These are phyloP conservation scores for Dynastes hyllus DNA, from an alignment of 2,888 invertebrate genomes.

Conservation along the genomic window DNA sequence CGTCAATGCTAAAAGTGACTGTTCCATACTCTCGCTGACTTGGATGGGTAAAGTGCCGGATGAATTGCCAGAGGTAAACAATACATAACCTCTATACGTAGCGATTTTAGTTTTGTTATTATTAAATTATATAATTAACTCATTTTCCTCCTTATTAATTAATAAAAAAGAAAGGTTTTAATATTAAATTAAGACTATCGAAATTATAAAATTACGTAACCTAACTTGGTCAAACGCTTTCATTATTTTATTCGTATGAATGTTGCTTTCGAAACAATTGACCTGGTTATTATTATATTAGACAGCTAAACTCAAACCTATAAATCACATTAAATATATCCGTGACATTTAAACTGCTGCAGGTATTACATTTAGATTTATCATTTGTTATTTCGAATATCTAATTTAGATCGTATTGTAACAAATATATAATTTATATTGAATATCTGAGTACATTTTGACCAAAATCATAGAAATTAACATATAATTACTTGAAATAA, in stretches of 20 bases:
- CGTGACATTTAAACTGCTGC: not conserved
- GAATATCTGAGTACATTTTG: too few relatives aligned
- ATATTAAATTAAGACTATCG: too few relatives aligned
- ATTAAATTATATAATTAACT: not conserved
- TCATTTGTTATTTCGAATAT: too few relatives aligned
- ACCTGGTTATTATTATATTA: not conserved
- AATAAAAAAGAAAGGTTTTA: too few relatives aligned
- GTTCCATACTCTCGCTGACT: conserved; percentile 93
- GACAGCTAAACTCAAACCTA: not conserved
- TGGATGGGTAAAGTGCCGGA: conserved; percentile 99
- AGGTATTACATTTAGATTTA: too few relatives aligned
- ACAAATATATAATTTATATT: too few relatives aligned
- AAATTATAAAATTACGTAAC: too few relatives aligned
- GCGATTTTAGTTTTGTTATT: not conserved
- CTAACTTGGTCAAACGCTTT: too few relatives aligned
- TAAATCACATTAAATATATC: not conserved
- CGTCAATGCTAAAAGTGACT: conserved; percentile 95
- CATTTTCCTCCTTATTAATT: not conserved
- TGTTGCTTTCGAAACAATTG: not conserved
- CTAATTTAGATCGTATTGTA: too few relatives aligned
- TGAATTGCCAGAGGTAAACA: conserved; percentile 91
- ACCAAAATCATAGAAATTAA: too few relatives aligned
- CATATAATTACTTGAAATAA: too few relatives aligned
- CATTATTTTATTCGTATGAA: not conserved
- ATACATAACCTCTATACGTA: conserved; percentile 50